Base-by-base conservation (phyloP, 1,140 invertebrate species). In the Zeugodacus cucurbitae region DNA sequence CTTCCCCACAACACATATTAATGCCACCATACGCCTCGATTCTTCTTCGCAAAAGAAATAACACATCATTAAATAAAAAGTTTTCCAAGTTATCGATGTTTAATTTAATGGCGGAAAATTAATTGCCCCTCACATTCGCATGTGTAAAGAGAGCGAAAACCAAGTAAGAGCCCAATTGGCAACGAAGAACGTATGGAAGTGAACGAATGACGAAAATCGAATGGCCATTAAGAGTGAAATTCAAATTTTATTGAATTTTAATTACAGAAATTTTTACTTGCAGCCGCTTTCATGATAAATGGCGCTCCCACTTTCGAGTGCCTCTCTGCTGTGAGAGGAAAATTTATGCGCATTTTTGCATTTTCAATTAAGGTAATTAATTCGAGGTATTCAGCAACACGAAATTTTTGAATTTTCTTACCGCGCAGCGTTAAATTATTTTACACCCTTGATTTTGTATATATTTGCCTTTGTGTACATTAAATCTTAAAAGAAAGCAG, bases 231-330 rank as follows among this genome's bases (percentile, higher is more conserved):
- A 82, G 48, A 48, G 34, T 29, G 37, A 82, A 48, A 48, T 48
- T 26, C 34, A 82, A 82, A 22, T 82, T 82, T 82, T 48, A 82
- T 74, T 74, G 67, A 74, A 74, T 48, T 82, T 82, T 82, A 82
- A 82, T 82, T 82, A 82, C 44, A 82, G 67, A 74, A 74, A 74
- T 74, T 34, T 82, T 44, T 34, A 8, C 41, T 26, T 10, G 44
- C 44, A 1, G 6, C 22, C 32, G n/a, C 26, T 74, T 74, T 41
- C 20, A 48, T 62, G 22, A 62, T n/a, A 62, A 62, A 62, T 62
- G 22, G 26, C 58, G 22, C n/a, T 62, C n/a, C 26, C n/a, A 22
- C 22, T 62, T 10, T n/a, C n/a, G 22, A 62, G 26, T 82, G n/a
- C 37, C 11, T 48, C n/a, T 82, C 2, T 74, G 67, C 20, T 74